Evolutionary conservation across 1,140 invertebrate genomes (phyloP), one percentile per base, ranked within the genome.

Genomic region (Calephelis nemesis): DNA sequence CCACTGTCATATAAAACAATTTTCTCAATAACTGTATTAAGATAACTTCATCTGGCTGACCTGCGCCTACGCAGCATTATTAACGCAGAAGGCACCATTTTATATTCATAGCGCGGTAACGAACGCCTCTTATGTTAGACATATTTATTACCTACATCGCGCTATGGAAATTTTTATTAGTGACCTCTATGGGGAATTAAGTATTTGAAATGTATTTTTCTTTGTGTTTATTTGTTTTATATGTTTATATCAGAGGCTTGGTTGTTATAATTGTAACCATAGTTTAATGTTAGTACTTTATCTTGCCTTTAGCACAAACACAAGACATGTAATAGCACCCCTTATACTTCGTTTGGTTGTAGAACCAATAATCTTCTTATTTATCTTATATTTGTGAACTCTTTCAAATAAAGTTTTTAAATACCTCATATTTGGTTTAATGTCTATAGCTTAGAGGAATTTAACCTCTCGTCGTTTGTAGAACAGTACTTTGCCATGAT

Each of bases 111-210:
- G 65, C 50, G 48, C 65, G 54, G 64, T 74, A 73, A 70, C 68
- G 71, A 69, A 74, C 73, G 73, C 75, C 74, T 73, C 67, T 75
- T 75, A 73, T 49, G 63, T 74, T 7, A n/a, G 73, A 75, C 73
- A 72, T 75, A 49, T 75, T 75, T 75, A 75, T 75, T 70, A 65
- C 62, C 12, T n/a, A 60, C 58, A 66, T 49, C 52, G 62, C 63
- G 49, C 67, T 69, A 66, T 71, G 67, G 67, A 42, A 58, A 65
- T 74, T 74, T 74, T 74, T 75, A 75, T 75, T 52, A 68, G 58
- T 49, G 63, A 67, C 66, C n/a, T 69, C 63, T 68, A 62, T 69
- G 63, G 60, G 65, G 19, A 67, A 49, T 68, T 39, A 50, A 49
- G 65, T 63, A 70, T 52, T 60, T 62, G n/a, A 13, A 69, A 63